A percentile compares a stretch with the other conserved stretches of the same genome.
Evolutionary conservation across 2,888 invertebrate genomes (phyloP).

Genomic region (Gryllus longicercus): DNA sequence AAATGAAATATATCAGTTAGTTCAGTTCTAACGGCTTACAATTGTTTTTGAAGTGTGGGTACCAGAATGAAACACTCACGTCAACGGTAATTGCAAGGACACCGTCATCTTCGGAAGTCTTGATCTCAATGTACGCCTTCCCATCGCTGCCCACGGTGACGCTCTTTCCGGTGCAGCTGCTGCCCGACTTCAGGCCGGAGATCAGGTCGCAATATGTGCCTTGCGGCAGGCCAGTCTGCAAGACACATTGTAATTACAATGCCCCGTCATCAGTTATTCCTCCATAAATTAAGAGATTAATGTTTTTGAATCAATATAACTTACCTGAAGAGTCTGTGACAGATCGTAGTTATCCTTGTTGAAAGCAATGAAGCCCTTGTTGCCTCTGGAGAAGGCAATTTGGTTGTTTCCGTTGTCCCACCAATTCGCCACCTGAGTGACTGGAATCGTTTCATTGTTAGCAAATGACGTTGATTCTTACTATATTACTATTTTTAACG

Average conservation of each 20-base stretch:
- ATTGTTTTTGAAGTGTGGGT: no score
- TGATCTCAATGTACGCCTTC: neutral
- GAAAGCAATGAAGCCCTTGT: conserved; percentile 17
- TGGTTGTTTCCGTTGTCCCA: conserved; percentile 25
- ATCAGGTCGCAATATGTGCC: neutral
- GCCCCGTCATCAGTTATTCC: no score
- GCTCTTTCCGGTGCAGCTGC: neutral
- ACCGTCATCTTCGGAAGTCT: neutral
- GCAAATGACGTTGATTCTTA: no score
- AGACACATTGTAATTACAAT: neutral
- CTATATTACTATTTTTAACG: no score
- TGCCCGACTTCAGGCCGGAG: neutral
- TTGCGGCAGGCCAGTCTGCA: neutral
- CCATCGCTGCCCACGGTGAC: neutral
- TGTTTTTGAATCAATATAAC: neutral
- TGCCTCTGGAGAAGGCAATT: conserved; percentile 18
- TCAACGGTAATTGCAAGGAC: neutral
- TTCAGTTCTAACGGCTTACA: no score
- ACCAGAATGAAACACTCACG: no score
- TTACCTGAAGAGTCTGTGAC: conserved; percentile 17
- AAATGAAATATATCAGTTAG: no score
- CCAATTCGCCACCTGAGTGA: neutral
- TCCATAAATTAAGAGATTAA: no score
- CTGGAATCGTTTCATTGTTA: neutral
- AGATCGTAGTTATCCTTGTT: conserved; percentile 12